These are phyloP conservation scores for Hydrochoerus hydrochaeris DNA, from an alignment of 2,113 vertebrate genomes.

Conservation along the genomic window DNA sequence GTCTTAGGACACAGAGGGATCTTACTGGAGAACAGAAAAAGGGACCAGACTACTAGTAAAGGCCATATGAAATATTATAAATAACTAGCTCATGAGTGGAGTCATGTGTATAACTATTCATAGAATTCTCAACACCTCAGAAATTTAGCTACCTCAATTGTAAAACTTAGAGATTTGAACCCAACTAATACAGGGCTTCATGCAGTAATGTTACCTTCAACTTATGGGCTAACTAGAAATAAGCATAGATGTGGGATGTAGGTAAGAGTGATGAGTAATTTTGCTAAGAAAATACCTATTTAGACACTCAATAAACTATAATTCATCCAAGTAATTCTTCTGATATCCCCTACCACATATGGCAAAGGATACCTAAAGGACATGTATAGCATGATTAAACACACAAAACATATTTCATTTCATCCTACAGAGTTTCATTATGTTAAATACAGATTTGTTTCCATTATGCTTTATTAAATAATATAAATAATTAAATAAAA, in stretches of 20 bases:
- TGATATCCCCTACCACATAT: not conserved
- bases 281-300: not conserved
- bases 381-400: not conserved
- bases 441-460: not conserved
- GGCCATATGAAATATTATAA: not conserved
- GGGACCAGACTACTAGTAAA: not conserved
- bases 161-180: not conserved
- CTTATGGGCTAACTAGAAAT: not conserved
- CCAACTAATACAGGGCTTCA: not conserved
- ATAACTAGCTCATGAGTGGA: not conserved
- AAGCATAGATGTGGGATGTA: not conserved
- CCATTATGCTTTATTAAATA: not conserved
- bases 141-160: not conserved
- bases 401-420: not conserved
- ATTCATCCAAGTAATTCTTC: not conserved
- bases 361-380: not conserved
- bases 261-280: not conserved
- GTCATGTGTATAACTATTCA: not conserved
- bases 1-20: not conserved
- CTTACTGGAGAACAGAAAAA: not conserved
- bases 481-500: conserved; percentile 23
- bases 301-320: not conserved
- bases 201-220: not conserved
- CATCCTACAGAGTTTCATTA: not conserved
- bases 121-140: not conserved